Evolutionary conservation across 1,140 invertebrate genomes (phyloP), one percentile per base, ranked within the genome.

Genomic region (Lepidostoma basale): DNA sequence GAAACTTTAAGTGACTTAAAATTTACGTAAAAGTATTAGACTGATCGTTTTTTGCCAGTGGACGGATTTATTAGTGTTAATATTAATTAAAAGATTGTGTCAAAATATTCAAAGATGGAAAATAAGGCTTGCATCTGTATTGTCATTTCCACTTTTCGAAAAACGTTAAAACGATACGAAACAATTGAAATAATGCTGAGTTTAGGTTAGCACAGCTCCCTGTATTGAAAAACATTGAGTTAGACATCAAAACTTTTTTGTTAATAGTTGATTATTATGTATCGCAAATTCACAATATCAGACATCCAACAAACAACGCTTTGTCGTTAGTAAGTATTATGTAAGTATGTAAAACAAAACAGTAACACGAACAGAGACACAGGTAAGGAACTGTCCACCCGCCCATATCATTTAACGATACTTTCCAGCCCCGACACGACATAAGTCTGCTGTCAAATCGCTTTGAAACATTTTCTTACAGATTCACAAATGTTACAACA

Each of bases 311-410:
- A 59, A 40, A 65, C 67, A 74, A 47, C 58, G 67, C 64, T 62
- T 76, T 45, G 77, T 68, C 78, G 77, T 78, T 79, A 76, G 78
- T 76, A 77, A 78, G 76, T 79, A n/a, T n/a, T n/a, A n/a, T n/a
- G n/a, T n/a, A n/a, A n/a, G n/a, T n/a, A n/a, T n/a, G n/a, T n/a
- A 74, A 67, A 56, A 74, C 62, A 70, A 62, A 73, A 69, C 67
- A 72, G 74, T 74, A 44, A 25, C 59, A 62, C 59, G 59, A 42
- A 62, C 59, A 62, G 54, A 62, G 59, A 62, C 59, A 45, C 39
- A 42, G 40, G 22, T 28, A 62, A 8, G 40, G 59, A 62, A 39
- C 39, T 4, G 40, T 30, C 40, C 22, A 8, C 10, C 25, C 59
- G 14, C 20, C 25, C 12, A 5, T 12, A 33, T 33, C 30, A 33